Evolutionary conservation across 1,140 invertebrate species (phyloP), one percentile per base, ranked within the genome.

Genomic region (Elymnias hypermnestra): DNA sequence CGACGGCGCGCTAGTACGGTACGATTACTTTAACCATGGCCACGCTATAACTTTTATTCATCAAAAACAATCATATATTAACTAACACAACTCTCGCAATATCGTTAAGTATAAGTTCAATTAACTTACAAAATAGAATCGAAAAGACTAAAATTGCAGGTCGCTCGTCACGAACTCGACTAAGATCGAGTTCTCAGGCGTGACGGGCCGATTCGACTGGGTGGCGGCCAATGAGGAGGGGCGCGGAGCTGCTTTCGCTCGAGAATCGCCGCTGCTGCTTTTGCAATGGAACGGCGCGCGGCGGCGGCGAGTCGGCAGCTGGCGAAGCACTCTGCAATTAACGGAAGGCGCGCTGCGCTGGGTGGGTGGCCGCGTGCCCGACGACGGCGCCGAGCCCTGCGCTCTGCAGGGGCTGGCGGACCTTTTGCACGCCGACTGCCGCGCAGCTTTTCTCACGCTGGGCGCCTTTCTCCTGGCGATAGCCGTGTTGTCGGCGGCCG

Each of bases 371-470:
- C 61, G 48, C 1, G 71, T 77, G 49, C 94, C 94, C 0, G 87
- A 88, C 29, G 94, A 96, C 76, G 94, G 94, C 4, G 87, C 88
- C 0, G 87, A 88, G 48, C 63, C 61, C 15, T 97, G 95, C 71
- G 76, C 89, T 0, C 68, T 92, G 74, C 69, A 91, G n/a, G 65
- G 86, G 1, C 72, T 96, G 7, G 91, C 94, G 0, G 86, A 89
- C 14, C 51, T 89, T 0, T 83, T 97, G 2, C 78, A 89, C 43
- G 89, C 92, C 0, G 87, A 87, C 5, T 98, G 95, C 83, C 90
- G 92, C 57, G 87, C 89, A 1, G 92, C 94, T 0, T 89, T 94
- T 15, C 86, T 93, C 0, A 84, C 94, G 5, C 89, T 91, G 5
- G 94, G 93, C 53, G 75, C 94, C 1, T 79, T 94, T 4, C 89